Evolutionary conservation across 30 jellyfish, hydroid and myxozoan species (phyloP).

Genomic region (Aurelia coerulea): DNA sequence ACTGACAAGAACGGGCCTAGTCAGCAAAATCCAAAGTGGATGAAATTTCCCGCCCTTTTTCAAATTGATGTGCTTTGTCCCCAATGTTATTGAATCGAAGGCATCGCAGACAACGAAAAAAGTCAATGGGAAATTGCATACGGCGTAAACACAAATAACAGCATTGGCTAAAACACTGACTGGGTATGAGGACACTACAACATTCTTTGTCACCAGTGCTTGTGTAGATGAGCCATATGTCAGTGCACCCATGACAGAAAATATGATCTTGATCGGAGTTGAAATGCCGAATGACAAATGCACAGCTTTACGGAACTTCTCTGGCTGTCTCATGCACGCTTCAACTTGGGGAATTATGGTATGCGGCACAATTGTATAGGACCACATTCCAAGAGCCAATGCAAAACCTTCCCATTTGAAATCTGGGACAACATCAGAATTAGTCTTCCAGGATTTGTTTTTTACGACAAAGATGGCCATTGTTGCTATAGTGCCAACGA

Average conservation of each 20-base stretch:
- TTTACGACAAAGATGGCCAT: conserved; percentile 38
- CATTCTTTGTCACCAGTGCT: conserved; percentile 49
- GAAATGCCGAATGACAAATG: conserved; percentile 41
- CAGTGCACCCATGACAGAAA: conserved; percentile 79
- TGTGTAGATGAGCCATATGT: conserved; percentile 71
- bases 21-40: conserved; percentile 59
- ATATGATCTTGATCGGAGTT: conserved; percentile 44
- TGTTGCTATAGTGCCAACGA: conserved; percentile 55
- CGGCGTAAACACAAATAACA: conserved; percentile 37
- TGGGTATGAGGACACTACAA: conserved; percentile 25
- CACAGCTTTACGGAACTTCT: conserved; percentile 30
- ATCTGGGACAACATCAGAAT: conserved; percentile 41
- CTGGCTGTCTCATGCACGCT: conserved; percentile 75
- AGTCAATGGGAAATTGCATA: conserved; percentile 56
- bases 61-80: conserved; percentile 23
- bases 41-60: conserved; percentile 60
- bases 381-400: conserved; percentile 63
- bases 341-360: conserved; percentile 77
- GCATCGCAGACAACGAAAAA: conserved; percentile 68
- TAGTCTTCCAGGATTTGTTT: conserved; percentile 53
- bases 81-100: conserved; percentile 54
- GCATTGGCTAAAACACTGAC: conserved; percentile 40
- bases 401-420: conserved; percentile 59
- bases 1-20: conserved; percentile 64
- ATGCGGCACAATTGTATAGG: conserved; percentile 49